Percentiles rank a stretch among this genome's conserved stretches.
Evolutionary conservation across 2,113 vertebrate species (phyloP).

Genomic region (Lycaon pictus): DNA sequence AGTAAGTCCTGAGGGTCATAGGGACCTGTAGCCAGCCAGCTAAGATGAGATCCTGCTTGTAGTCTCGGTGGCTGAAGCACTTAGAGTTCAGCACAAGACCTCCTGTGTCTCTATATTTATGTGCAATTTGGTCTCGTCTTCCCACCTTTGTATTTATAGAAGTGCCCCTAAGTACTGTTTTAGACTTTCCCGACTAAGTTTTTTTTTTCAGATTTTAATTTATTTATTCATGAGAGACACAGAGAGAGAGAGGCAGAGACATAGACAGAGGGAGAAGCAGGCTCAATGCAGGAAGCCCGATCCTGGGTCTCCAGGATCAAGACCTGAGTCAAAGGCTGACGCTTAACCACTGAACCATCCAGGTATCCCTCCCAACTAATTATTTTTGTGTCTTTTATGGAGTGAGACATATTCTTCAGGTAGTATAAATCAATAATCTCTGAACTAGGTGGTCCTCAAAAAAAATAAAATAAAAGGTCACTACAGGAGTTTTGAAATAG

Average conservation of each 20-base stretch:
- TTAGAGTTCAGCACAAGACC: not conserved
- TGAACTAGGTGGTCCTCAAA: not conserved
- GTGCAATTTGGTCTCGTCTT: not conserved
- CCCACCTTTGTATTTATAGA: not conserved
- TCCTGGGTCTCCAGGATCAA: too few relatives aligned
- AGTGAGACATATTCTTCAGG: not conserved
- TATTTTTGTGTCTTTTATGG: not conserved
- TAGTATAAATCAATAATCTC: not conserved
- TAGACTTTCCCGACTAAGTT: not conserved
- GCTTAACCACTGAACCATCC: too few relatives aligned
- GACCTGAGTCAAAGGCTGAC: too few relatives aligned
- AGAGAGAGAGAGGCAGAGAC: too few relatives aligned
- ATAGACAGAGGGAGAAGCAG: too few relatives aligned
- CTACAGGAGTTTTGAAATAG: not conserved
- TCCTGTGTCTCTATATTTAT: not conserved
- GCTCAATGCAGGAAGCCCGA: too few relatives aligned
- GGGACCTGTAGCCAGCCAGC: not conserved
- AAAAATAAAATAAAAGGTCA: not conserved
- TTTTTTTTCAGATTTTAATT: not conserved
- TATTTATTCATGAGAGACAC: too few relatives aligned
- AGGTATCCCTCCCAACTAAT: not conserved
- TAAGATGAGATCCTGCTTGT: not conserved
- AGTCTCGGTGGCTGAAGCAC: not conserved
- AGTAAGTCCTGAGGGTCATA: not conserved
- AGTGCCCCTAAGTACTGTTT: not conserved